Evolutionary conservation across 2,113 vertebrate genomes (phyloP).

Genomic region (Elgaria multicarinata): DNA sequence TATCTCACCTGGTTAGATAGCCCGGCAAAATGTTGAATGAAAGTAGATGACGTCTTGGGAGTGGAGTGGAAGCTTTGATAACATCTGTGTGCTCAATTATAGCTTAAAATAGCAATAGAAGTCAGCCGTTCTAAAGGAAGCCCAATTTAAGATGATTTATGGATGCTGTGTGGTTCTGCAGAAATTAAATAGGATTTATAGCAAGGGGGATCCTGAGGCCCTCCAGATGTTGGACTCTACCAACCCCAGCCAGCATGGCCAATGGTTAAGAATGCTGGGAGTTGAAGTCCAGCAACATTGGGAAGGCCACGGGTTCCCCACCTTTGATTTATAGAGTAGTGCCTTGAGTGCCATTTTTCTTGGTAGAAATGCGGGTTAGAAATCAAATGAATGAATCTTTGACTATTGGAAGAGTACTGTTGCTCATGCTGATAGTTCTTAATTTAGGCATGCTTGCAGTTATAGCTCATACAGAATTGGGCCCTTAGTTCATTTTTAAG

Average conservation of each 20-base stretch:
- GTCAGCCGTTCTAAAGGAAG: not conserved
- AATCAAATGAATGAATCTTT: not conserved
- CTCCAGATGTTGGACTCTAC: not conserved
- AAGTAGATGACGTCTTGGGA: slow-evolving; percentile 6
- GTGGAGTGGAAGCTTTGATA: slow-evolving; percentile 35
- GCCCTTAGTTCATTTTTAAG: slow-evolving; percentile 49
- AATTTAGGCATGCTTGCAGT: not conserved
- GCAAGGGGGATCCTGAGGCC: not conserved
- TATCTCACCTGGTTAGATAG: slow-evolving; percentile 10
- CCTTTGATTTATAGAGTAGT: no score
- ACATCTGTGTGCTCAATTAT: slow-evolving; percentile 39
- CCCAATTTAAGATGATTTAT: not conserved
- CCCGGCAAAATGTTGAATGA: not conserved
- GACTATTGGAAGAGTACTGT: not conserved
- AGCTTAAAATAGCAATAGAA: slow-evolving; percentile 36
- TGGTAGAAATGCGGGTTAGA: no score
- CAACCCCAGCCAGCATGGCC: not conserved
- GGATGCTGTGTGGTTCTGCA: not conserved
- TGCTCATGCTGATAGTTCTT: not conserved
- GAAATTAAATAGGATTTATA: not conserved
- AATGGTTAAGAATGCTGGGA: no score
- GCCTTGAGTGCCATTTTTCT: no score
- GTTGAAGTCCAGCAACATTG: no score
- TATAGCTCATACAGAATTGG: not conserved
- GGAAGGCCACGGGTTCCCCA: no score